Base-by-base conservation (phyloP, 2,113 vertebrate genomes). In the Chaetodon auriga region DNA sequence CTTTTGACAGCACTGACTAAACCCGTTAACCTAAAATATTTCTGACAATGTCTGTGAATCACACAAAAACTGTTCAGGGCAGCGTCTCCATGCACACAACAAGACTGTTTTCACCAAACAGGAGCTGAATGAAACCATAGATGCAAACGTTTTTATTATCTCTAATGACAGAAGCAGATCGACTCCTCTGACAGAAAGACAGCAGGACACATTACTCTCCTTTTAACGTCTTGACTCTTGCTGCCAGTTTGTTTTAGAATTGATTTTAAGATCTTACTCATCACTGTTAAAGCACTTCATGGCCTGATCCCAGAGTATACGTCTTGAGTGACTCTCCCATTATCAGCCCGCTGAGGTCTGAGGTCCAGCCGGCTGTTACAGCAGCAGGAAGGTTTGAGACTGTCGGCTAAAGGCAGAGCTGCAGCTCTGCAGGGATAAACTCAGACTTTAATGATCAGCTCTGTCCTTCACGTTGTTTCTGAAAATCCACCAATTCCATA, bases 241-340 rank as follows among this genome's bases (percentile, higher is more conserved):
- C 66, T n/a, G 30, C 18, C 48, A 35, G 16, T 51, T 36, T 53
- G 66, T 53, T 53, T 53, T n/a, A n/a, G 6, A 16, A 69, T 69
- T 69, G 35, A 69, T 54, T 38, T 53, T 4, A 48, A 30, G 10
- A 35, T 68, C 64, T 35, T 10, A 6, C 36, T 64, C 62, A 15
- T 68, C 36, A 68, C 35, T 41, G 8, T 70, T 41, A 70, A 55
- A 69, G 49, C 68, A 16, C 35, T 55, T 70, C 1, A 23, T 54
- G 49, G 35, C 49, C 49, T 16, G 19, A 7, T 69, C 68, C 49
- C 68, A 55, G 51, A 70, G 54, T 41, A 54, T 15, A 21, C 23
- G 13, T 70, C 12, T 2, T 54, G 5, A 36, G 46, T 38, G 19
- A 30, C 8, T 35, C 16, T 49, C 45, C 15, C 6, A 2, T 13